Evolutionary conservation across 1,140 invertebrate species (phyloP).

Genomic region (Temnothorax curvispinosus): DNA sequence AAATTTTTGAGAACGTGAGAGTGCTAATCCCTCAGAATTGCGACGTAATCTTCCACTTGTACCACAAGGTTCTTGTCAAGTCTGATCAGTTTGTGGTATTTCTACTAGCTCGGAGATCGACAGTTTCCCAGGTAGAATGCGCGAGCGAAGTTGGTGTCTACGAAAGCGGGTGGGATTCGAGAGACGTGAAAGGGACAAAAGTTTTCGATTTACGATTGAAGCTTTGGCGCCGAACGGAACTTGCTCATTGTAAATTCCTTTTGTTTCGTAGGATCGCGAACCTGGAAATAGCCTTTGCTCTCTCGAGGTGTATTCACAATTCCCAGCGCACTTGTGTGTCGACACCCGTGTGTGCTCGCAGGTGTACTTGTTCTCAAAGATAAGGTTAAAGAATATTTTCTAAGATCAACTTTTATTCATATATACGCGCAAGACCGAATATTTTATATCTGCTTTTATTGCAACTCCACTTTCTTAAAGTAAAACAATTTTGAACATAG

Average conservation of each 20-base stretch:
- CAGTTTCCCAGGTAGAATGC: not conserved
- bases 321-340: constrained; percentile 18
- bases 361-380: constrained; percentile 33
- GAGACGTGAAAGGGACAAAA: constrained; percentile 26
- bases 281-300: constrained; percentile 44
- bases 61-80: not conserved
- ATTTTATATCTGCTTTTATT: not conserved
- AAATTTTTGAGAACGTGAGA: not conserved
- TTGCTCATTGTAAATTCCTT: constrained; percentile 58
- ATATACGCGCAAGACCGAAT: not conserved
- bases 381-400: not conserved
- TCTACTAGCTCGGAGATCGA: constrained; percentile 26
- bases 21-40: constrained; percentile 22
- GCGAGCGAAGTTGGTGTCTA: constrained; percentile 27
- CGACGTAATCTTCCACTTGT: constrained; percentile 19
- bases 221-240: constrained; percentile 44
- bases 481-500: not conserved
- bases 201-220: constrained; percentile 60
- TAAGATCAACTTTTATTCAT: not conserved
- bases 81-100: constrained; percentile 42
- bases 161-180: not conserved
- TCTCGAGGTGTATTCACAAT: constrained; percentile 33
- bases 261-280: constrained; percentile 45
- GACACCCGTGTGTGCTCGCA: not conserved
- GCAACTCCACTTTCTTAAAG: not conserved